phyloP scores from a whole-genome alignment of 2,113 vertebrate genomes.

The Sorex araneus region DNA sequence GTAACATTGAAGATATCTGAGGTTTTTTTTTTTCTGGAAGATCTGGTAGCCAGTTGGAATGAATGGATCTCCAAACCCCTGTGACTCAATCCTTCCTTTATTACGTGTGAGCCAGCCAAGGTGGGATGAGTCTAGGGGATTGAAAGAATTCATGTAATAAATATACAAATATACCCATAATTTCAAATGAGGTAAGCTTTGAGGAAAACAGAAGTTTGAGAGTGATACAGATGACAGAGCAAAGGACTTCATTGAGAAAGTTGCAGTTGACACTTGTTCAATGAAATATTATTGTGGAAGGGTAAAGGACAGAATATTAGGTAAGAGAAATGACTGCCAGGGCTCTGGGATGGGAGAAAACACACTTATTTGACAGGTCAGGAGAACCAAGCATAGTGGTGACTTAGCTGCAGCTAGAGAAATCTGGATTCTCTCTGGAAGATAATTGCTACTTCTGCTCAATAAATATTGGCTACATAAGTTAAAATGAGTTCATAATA shows the following conservation, averaged over 20 bases:
- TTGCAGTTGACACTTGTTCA: neutral
- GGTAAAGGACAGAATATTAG: neutral
- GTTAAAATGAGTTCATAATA: neutral
- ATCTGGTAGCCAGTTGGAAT: neutral
- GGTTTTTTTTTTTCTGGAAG: neutral
- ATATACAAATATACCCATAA: neutral
- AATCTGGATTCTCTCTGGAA: neutral
- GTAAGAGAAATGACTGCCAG: neutral
- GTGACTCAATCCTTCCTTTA: neutral
- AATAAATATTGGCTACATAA: neutral
- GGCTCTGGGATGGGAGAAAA: neutral
- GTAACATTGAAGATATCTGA: neutral
- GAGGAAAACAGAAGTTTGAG: neutral
- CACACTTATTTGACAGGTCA: neutral
- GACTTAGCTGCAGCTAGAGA: neutral
- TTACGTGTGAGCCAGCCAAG: neutral
- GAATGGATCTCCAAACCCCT: neutral
- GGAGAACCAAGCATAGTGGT: neutral
- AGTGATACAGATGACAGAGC: neutral
- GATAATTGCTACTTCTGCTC: neutral
- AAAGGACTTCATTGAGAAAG: neutral
- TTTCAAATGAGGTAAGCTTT: constrained; percentile 47
- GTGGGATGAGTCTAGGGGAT: neutral
- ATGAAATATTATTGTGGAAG: neutral
- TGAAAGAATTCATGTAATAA: constrained; percentile 15